Percentiles rank a stretch among this genome's conserved stretches.
These are phyloP conservation scores for Ursus arctos DNA, from an alignment of 2,113 vertebrate species.

Conservation along the genomic window DNA sequence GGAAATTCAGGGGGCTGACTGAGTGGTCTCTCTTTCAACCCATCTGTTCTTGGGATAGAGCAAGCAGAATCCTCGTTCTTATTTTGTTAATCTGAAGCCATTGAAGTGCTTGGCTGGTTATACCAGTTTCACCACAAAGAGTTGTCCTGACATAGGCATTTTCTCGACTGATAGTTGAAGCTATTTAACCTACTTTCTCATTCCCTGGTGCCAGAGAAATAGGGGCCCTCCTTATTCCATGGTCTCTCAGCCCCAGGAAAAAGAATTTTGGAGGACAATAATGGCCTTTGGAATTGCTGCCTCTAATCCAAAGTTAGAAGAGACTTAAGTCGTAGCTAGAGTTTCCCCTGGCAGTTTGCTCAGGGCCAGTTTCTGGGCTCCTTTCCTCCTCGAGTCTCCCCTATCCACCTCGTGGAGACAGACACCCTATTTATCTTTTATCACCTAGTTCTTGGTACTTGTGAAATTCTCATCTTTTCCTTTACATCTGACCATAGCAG, in stretches of 20 bases:
- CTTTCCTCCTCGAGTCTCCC: not conserved
- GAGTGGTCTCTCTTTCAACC: not conserved
- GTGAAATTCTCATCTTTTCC: not conserved
- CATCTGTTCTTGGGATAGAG: not conserved
- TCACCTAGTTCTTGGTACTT: not conserved
- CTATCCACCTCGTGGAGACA: not conserved
- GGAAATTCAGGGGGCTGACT: not conserved
- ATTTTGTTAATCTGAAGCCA: slow-evolving; percentile 65
- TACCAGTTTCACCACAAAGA: slow-evolving; percentile 84
- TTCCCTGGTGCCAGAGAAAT: slow-evolving; percentile 49
- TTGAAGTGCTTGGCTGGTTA: slow-evolving; percentile 32
- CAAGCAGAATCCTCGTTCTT: not conserved
- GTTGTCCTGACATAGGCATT: slow-evolving; percentile 77
- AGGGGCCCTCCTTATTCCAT: not conserved
- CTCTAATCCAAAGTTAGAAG: not conserved
- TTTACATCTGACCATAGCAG: not conserved
- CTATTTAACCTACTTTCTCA: slow-evolving; percentile 76
- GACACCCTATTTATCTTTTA: not conserved
- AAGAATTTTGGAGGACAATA: not conserved
- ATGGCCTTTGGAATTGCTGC: not conserved
- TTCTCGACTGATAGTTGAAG: slow-evolving; percentile 83
- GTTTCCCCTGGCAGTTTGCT: not conserved
- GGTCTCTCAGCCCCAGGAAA: not conserved
- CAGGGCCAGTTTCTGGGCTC: not conserved
- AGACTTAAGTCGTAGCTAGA: not conserved